Conservation (phyloP, 2,113 vertebrate species). For the Hemiprocne comata region DNA sequence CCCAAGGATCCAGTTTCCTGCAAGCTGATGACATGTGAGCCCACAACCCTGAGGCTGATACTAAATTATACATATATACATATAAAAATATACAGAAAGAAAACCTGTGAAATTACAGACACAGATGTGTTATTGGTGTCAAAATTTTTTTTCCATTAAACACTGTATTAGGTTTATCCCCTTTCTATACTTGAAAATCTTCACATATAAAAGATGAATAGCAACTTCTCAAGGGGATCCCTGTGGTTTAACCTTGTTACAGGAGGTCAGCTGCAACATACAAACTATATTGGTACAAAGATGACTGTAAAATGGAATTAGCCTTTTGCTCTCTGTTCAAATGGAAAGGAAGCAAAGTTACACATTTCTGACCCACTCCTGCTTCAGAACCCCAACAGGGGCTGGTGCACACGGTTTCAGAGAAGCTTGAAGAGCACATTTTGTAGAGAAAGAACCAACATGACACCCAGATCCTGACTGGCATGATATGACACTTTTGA, state of each 20-base stretch:
- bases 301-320: slow-evolving; percentile 39
- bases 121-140: slow-evolving; percentile 68
- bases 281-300: slow-evolving; percentile 22
- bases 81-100: slow-evolving; percentile 58
- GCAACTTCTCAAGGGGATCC: slow-evolving; percentile 37
- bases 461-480: neutral
- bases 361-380: neutral
- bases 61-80: slow-evolving; percentile 59
- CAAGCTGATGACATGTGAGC: slow-evolving; percentile 64
- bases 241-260: slow-evolving; percentile 45
- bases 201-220: slow-evolving; percentile 68
- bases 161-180: slow-evolving; percentile 62
- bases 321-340: slow-evolving; percentile 20
- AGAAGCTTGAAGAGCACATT: neutral
- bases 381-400: neutral
- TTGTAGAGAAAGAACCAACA: neutral
- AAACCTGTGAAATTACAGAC: slow-evolving; percentile 70
- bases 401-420: rapidly evolving
- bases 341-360: neutral
- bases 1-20: slow-evolving; percentile 77
- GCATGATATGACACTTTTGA: neutral
- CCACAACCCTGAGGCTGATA: slow-evolving; percentile 60
- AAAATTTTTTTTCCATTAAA: slow-evolving; percentile 63
- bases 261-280: slow-evolving; percentile 21
- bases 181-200: slow-evolving; percentile 72